phyloP scores from a whole-genome alignment of 2,888 invertebrate species.

The Apamea monoglypha region DNA sequence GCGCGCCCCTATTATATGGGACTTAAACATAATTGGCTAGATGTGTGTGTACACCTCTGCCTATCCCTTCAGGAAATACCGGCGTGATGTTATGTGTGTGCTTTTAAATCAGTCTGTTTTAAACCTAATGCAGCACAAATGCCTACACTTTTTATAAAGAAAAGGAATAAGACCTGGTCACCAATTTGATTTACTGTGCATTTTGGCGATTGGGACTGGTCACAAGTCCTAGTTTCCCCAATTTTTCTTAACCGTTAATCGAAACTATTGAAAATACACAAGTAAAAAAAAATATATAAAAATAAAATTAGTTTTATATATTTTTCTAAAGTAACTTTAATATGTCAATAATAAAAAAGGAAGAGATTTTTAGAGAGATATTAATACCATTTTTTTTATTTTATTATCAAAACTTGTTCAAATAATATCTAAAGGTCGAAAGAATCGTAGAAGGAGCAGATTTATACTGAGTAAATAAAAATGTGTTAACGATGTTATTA shows the following conservation, averaged over 20 bases:
- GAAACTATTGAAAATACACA: background rate
- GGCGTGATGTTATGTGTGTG: background rate
- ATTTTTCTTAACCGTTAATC: background rate
- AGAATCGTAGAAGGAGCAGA: background rate
- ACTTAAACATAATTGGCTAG: background rate
- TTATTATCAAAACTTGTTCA: slow-evolving; percentile 4
- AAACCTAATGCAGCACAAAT: background rate
- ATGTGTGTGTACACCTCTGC: background rate
- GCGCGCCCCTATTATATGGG: background rate
- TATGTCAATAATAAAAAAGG: background rate
- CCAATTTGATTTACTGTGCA: background rate
- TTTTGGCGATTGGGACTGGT: background rate
- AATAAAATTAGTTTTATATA: no score
- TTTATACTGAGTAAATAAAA: background rate
- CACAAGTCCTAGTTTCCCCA: background rate
- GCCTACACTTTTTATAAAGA: background rate
- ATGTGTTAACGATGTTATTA: slow-evolving; percentile 11
- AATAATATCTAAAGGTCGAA: background rate
- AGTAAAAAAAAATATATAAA: background rate
- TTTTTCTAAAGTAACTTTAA: background rate
- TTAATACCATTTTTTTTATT: background rate
- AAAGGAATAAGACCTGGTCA: background rate
- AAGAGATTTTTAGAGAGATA: background rate
- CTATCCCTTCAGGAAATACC: background rate
- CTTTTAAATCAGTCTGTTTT: background rate